Evolutionary conservation across 2,888 invertebrate genomes (phyloP).

Genomic region (Panopea generosa): DNA sequence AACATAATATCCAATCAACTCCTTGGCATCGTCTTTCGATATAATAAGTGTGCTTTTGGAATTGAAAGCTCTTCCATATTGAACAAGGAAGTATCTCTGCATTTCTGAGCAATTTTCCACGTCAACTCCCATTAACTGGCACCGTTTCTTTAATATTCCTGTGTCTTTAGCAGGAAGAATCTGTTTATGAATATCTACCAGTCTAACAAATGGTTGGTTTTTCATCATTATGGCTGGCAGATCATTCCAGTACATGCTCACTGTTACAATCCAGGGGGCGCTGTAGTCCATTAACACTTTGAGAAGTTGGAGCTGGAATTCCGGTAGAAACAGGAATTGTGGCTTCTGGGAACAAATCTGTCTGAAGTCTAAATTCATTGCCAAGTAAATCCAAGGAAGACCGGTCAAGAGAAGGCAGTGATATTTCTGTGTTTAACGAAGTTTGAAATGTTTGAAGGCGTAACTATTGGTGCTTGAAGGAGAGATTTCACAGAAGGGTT

Average conservation of each 20-base stretch:
- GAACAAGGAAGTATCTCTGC: constrained; percentile 84
- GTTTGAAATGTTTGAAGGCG: neutral
- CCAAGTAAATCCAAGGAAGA: constrained; percentile 67
- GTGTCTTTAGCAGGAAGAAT: constrained; percentile 85
- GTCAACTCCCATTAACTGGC: constrained; percentile 81
- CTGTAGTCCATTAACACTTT: constrained; percentile 56
- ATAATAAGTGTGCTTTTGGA: constrained; percentile 84
- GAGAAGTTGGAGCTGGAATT: constrained; percentile 35
- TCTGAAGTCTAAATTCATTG: constrained; percentile 61
- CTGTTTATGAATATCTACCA: constrained; percentile 85
- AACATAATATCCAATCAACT: constrained; percentile 83
- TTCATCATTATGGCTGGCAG: constrained; percentile 84
- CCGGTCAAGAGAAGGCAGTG: constrained; percentile 56
- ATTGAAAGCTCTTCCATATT: constrained; percentile 84
- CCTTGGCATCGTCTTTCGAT: constrained; percentile 81
- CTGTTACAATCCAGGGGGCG: constrained; percentile 81
- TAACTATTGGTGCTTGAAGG: too few species aligned
- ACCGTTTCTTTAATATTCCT: constrained; percentile 84
- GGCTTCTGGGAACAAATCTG: constrained; percentile 68
- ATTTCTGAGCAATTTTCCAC: constrained; percentile 84
- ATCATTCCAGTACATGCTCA: constrained; percentile 85
- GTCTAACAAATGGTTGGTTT: constrained; percentile 80
- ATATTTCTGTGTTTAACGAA: constrained; percentile 42
- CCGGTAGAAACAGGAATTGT: constrained; percentile 32
- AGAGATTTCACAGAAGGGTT: neutral